A percentile compares a stretch with the other conserved stretches of the same genome.
Evolutionary conservation across 2,888 invertebrate genomes (phyloP).

Genomic region (Adelphocoris suturalis): DNA sequence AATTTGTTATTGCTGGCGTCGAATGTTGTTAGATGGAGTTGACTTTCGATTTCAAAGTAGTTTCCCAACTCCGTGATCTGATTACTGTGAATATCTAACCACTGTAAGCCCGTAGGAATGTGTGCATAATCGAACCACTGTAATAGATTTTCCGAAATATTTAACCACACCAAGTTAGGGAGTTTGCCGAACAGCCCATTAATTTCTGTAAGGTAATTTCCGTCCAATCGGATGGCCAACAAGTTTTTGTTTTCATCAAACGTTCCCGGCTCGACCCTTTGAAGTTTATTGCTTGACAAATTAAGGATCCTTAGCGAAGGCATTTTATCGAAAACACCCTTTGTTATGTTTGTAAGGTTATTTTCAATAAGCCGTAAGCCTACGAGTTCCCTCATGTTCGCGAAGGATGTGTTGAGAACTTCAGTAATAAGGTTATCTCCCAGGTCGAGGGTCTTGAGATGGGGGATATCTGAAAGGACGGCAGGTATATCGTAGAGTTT

Average conservation of each 20-base stretch:
- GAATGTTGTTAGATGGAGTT: constrained; percentile 88
- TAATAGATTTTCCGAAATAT: constrained; percentile 91
- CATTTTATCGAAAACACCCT: constrained; percentile 89
- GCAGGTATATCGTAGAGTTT: constrained; percentile 88
- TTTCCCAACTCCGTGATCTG: constrained; percentile 90
- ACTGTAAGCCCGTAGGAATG: constrained; percentile 90
- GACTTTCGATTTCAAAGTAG: constrained; percentile 90
- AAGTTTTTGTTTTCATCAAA: constrained; percentile 89
- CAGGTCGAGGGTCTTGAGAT: constrained; percentile 89
- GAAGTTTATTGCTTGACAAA: constrained; percentile 90
- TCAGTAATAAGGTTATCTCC: constrained; percentile 91
- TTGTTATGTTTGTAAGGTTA: constrained; percentile 88
- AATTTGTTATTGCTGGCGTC: constrained; percentile 90
- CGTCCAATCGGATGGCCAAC: constrained; percentile 89
- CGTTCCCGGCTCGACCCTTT: constrained; percentile 87
- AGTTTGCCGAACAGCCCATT: constrained; percentile 89
- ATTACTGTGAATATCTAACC: constrained; percentile 92
- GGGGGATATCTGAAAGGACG: constrained; percentile 85
- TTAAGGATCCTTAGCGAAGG: constrained; percentile 89
- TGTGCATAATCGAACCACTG: constrained; percentile 92
- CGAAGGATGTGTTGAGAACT: constrained; percentile 89
- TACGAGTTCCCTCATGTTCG: constrained; percentile 88
- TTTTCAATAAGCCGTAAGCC: constrained; percentile 91
- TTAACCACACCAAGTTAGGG: constrained; percentile 90
- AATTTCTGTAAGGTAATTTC: constrained; percentile 89